Evolutionary conservation across 1,140 invertebrate species (phyloP).

Genomic region (Meteorus sp.): DNA sequence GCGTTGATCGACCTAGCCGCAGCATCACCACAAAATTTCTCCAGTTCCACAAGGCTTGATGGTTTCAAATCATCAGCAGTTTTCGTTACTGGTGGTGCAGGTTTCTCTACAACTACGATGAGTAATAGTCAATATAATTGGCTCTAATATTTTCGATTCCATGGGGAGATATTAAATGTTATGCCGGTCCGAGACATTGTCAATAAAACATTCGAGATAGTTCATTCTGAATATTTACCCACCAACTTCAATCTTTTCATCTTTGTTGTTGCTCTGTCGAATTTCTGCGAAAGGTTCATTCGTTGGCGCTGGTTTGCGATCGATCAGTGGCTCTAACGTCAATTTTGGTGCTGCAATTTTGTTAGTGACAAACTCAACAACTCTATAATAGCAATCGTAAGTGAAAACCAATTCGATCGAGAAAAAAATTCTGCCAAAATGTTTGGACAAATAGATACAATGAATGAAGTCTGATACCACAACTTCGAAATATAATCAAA

Average conservation of each 20-base stretch:
- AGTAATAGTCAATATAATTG: constrained; percentile 7
- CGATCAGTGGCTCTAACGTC: constrained; percentile 46
- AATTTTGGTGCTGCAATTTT: constrained; percentile 47
- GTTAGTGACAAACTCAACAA: constrained; percentile 10
- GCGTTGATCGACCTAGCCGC: constrained; percentile 62
- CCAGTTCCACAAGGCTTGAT: constrained; percentile 59
- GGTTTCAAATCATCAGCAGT: constrained; percentile 42
- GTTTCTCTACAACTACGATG: constrained; percentile 35
- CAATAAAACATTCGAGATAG: constrained; percentile 4
- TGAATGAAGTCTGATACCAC: too few relatives aligned
- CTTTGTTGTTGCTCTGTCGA: constrained; percentile 47
- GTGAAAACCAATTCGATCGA: background rate
- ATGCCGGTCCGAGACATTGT: constrained; percentile 1
- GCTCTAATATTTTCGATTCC: background rate
- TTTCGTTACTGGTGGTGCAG: constrained; percentile 31
- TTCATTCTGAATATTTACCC: constrained; percentile 30
- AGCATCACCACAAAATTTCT: constrained; percentile 59
- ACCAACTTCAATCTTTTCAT: constrained; percentile 50
- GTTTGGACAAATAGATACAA: too few relatives aligned
- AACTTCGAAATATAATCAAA: too few relatives aligned
- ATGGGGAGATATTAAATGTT: constrained; percentile 3
- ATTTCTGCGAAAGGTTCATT: constrained; percentile 46
- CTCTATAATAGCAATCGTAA: constrained; percentile 13
- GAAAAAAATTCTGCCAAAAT: background rate
- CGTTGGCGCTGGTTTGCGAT: constrained; percentile 36